Evolutionary conservation across 2,797 vertebrate genomes (phyloP), one percentile per base, ranked within the genome.

Genomic region (Halcyon leucocephala): DNA sequence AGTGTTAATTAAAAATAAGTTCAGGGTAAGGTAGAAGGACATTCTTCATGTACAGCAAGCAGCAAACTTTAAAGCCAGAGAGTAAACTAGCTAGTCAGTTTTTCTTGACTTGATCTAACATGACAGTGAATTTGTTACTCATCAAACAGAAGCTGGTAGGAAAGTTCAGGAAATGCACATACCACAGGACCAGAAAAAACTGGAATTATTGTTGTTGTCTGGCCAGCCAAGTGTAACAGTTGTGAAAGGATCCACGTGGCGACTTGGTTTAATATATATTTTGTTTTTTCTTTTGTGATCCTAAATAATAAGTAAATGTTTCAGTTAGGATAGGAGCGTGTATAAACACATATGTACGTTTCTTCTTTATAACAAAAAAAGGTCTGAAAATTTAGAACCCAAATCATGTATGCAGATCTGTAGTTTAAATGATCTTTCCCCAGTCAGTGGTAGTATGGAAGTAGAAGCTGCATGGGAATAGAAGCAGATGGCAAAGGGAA

Each of bases 181-280:
- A 98, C 98, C 98, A 20, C 98, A 98, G 37, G 97, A 96, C 98
- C 98, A 98, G 41, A 89, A 86, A 74, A 98, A 98, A 71, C 15
- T 61, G 42, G 92, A 94, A 29, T 82, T 90, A 18, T 33, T 67
- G n/a, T 51, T 94, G 20, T 61, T 72, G 12, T 92, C 96, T 8
- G 92, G 93, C 98, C 98, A 98, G 95, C 95, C 93, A 79, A 98
- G 94, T 0, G 73, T 97, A 67, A 98, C 76, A 6, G 94, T 85
- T 2, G 95, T 97, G 95, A 98, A 98, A 82, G 97, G 97, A 74
- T 97, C 95, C 86, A 97, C 89, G 1, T 96, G 97, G 14, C 81
- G 93, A 62, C 97, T 95, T 0, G 98, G 97, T 79, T 97, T 97
- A 71, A 98, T 35, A 7, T 88, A 84, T 25, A 98, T 94, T 92